Base-by-base conservation (phyloP, 1,140 invertebrate genomes). In the Neelides sp. region DNA sequence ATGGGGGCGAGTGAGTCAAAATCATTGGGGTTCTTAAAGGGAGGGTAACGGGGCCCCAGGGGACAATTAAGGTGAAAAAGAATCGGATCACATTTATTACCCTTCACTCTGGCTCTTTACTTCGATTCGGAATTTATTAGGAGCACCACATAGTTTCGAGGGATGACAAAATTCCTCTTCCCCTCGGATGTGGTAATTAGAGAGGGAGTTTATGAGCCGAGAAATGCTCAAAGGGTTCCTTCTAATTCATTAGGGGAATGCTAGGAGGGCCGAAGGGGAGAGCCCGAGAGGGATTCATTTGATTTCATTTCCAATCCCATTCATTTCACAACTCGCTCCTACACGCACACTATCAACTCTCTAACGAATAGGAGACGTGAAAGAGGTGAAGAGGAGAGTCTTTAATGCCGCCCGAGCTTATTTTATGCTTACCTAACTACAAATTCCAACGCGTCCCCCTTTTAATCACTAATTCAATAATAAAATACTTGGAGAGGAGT, bases 41-140 rank as follows among this genome's bases (percentile, higher is more conserved):
- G 28, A 10, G 23, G 26, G 22, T 15, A 53, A 55, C 30, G 41
- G 36, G 36, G 45, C 54, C 36, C 54, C 39, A 27, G 46, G 48
- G 54, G 46, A 52, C 46, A 57, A 57, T 57, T 52, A 57, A 57
- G 54, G 54, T 57, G 49, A 45, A 48, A 52, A 52, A 51, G 48
- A 54, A 48, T 53, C 40, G 42, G 45, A 53, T 48, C 40, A 49
- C 47, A 54, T 48, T 54, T 48, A 54, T 49, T 53, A 53, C 48
- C 45, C 32, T 23, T 22, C 37, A 17, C 32, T 43, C 41, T 35
- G 28, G 24, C 34, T 27, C 22, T 23, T 39, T n/a, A n/a, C n/a
- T n/a, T n/a, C n/a, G n/a, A n/a, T n/a, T n/a, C n/a, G n/a, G n/a
- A n/a, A n/a, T n/a, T n/a, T n/a, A n/a, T n/a, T n/a, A n/a, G n/a